Conservation (phyloP, 23 tunicate genomes). For the Trididemnum clinides region DNA sequence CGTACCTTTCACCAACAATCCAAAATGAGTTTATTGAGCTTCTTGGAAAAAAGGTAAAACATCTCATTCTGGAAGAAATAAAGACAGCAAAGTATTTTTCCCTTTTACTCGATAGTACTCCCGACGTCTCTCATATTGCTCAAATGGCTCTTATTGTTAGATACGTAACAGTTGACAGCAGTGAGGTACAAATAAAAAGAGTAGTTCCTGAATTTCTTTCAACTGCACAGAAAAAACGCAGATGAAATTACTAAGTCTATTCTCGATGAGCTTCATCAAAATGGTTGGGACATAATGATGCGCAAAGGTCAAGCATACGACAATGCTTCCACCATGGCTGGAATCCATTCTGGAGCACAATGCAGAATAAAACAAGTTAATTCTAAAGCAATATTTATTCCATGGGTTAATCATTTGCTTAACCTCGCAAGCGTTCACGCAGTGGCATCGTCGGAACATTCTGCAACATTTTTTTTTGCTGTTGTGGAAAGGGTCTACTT, state of each 20-base stretch:
- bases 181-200: constrained; percentile 21
- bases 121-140: constrained; percentile 27
- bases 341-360: too few relatives aligned
- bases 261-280: too few relatives aligned
- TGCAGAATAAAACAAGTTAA: too few relatives aligned
- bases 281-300: too few relatives aligned
- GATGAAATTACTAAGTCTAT: constrained; percentile 34
- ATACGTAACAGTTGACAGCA: constrained; percentile 33
- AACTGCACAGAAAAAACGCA: constrained; percentile 30
- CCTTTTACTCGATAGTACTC: constrained; percentile 31
- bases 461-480: too few relatives aligned
- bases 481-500: too few relatives aligned
- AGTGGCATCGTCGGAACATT: too few relatives aligned
- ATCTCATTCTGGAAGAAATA: constrained; percentile 38
- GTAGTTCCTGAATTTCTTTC: constrained; percentile 27
- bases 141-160: constrained; percentile 28
- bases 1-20: constrained; percentile 38
- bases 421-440: too few relatives aligned
- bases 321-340: too few relatives aligned
- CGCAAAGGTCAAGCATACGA: too few relatives aligned
- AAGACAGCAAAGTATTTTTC: constrained; percentile 35
- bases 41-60: constrained; percentile 28
- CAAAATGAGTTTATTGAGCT: constrained; percentile 37
- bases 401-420: too few relatives aligned
- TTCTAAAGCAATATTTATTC: too few relatives aligned